Evolutionary conservation across 2,888 invertebrate species (phyloP).

Genomic region (Neoascia interrupta): DNA sequence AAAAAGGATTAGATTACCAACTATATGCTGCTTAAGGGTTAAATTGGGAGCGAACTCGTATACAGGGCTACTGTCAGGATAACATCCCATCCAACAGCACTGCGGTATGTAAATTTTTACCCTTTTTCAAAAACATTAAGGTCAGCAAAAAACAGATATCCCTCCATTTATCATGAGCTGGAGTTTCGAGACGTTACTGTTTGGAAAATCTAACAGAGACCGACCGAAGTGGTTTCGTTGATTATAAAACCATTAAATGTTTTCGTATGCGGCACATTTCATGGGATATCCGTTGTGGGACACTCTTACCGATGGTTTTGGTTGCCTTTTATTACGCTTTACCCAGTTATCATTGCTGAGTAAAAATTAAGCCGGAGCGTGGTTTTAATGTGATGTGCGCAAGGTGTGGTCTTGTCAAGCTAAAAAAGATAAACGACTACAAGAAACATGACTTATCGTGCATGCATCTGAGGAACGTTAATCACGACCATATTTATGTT

Average conservation of each 20-base stretch:
- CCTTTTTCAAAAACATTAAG: conserved; percentile 16
- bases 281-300: conserved; percentile 1
- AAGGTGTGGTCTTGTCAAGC: conserved; percentile 43
- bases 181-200: not conserved
- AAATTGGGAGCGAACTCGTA: conserved; percentile 22
- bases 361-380: not conserved
- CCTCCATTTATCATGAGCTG: conserved; percentile 23
- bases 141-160: conserved; percentile 7
- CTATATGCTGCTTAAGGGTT: conserved; percentile 25
- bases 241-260: conserved; percentile 46
- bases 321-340: conserved; percentile 10
- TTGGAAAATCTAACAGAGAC: not conserved
- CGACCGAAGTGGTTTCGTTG: conserved; percentile 7
- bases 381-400: conserved; percentile 32
- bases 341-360: conserved; percentile 5
- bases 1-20: conserved; percentile 37
- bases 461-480: no score
- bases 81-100: not conserved
- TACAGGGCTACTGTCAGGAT: conserved; percentile 13
- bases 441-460: no score
- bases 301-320: conserved; percentile 1
- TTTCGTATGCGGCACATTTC: conserved; percentile 12
- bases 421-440: no score
- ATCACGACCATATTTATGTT: no score
- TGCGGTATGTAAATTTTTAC: conserved; percentile 31